Base-by-base conservation (phyloP, 1,140 invertebrate species). In the Drosophila simulans region DNA sequence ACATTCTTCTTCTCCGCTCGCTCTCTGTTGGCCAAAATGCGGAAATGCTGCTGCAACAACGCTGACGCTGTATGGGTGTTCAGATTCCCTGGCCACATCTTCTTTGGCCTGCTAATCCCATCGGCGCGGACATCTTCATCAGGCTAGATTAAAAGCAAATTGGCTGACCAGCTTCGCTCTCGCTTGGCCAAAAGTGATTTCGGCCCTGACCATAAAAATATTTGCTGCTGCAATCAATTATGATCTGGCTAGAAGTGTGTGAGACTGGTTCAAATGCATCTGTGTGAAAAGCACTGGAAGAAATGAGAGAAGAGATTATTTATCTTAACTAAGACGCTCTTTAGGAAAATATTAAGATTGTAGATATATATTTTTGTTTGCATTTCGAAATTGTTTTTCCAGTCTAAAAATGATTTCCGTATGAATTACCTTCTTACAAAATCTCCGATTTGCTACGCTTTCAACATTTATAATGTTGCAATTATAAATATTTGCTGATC, bases 71-170 rank as follows among this genome's bases (percentile, higher is more conserved):
- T 60, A 20, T 59, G 55, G 40, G 60, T 62, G 52, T 34, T 5
- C 31, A 11, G 42, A 22, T 59, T 22, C 10, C 34, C 11, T 10
- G 17, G 25, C 35, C 46, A 37, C 43, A 43, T 74, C 45, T 43
- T 46, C 53, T 64, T 51, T 77, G 58, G 51, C 49, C 66, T 72
- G 59, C 63, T 77, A 80, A 60, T 58, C 53, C 75, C 60, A 88
- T 88, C 84, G 68, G 27, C 3, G 60, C 66, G 70, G 77, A 88
- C 84, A 88, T 88, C 79, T 88, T 83, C 83, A 82, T 86, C 83
- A 78, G 54, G 52, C 51, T 48, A 82, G 79, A 82, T 83, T 79
- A 76, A 62, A 68, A 70, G 70, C 80, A 83, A 74, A 83, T 82
- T 83, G 71, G 57, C 48, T 57, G 57, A 69, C 52, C 22, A 69